Base-by-base conservation (phyloP, 2,888 invertebrate species). In the Magallana nippona region DNA sequence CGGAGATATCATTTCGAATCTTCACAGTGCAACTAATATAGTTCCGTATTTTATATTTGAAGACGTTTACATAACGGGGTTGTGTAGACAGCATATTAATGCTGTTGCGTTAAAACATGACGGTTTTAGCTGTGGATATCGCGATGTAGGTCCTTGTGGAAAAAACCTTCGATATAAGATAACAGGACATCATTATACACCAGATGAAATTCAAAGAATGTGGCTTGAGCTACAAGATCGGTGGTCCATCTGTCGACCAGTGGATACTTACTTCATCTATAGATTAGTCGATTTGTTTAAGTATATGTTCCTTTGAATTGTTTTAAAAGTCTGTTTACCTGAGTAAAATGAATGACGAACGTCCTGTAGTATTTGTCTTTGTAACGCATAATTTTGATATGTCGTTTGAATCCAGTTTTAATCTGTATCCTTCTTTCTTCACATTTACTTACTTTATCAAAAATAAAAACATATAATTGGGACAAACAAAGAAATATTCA, bases 41-140 rank as follows among this genome's bases (percentile, higher is more conserved):
- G 55, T 91, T 80, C 90, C 89, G 3, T 87, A 89, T 71, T 78
- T 91, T n/a, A n/a, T n/a, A n/a, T n/a, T n/a, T n/a, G n/a, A n/a
- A n/a, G n/a, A n/a, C n/a, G n/a, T n/a, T n/a, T n/a, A n/a, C n/a
- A n/a, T n/a, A n/a, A n/a, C 92, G 8, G 92, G 92, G 1, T 85
- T 90, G 55, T 86, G 91, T 15, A 86, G 89, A 0, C 87, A 87
- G 81, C 60, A 88, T 2, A 83, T 88, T 19, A 86, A 82, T 17
- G 87, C 89, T 10, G n/a, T 8, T 60, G 60, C 60, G 17, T 17
- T 17, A 60, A 2, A 60, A 19, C 60, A 60, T 17, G 17, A 60
- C 10, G 60, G 60, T 1, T 60, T 60, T 17, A 60, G 60, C n/a
- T 60, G 60, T 60, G 60, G 60, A 60, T 60, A 60, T 60, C 60